A percentile compares a stretch with the other conserved stretches of the same genome.
Conservation (phyloP, 2,888 invertebrate genomes). For the Euzophera pinguis region DNA sequence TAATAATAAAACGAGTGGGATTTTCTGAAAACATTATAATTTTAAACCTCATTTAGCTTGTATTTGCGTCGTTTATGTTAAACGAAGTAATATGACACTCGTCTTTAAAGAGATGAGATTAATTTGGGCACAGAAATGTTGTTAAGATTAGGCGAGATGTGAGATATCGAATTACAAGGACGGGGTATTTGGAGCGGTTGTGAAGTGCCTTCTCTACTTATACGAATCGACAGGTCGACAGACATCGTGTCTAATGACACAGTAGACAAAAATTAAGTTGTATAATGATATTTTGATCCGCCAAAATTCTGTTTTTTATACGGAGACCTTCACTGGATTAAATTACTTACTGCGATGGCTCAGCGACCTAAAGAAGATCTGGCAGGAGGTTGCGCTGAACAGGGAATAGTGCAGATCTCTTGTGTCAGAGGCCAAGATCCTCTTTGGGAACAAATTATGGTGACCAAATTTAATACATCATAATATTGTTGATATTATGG, state of each 20-base stretch:
- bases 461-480: too few relatives aligned
- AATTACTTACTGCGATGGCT: too few relatives aligned
- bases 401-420: too few relatives aligned
- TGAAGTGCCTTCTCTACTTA: neutral
- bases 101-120: slow-evolving; percentile 33
- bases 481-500: too few relatives aligned
- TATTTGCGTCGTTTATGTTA: slow-evolving; percentile 14
- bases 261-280: too few relatives aligned
- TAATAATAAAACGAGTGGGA: neutral
- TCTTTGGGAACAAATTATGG: too few relatives aligned
- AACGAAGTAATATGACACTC: slow-evolving; percentile 24
- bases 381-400: too few relatives aligned
- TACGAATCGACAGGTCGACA: neutral
- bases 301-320: too few relatives aligned
- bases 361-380: too few relatives aligned
- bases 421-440: too few relatives aligned
- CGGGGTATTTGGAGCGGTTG: neutral
- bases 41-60: slow-evolving; percentile 13
- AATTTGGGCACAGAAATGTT: slow-evolving; percentile 39
- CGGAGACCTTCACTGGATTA: too few relatives aligned
- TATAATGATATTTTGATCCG: too few relatives aligned
- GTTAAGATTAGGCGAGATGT: slow-evolving; percentile 30
- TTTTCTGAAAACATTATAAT: slow-evolving; percentile 4
- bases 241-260: neutral
- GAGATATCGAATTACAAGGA: slow-evolving; percentile 2